phyloP scores from a whole-genome alignment of 2,113 vertebrate species.

The Apus apus region DNA sequence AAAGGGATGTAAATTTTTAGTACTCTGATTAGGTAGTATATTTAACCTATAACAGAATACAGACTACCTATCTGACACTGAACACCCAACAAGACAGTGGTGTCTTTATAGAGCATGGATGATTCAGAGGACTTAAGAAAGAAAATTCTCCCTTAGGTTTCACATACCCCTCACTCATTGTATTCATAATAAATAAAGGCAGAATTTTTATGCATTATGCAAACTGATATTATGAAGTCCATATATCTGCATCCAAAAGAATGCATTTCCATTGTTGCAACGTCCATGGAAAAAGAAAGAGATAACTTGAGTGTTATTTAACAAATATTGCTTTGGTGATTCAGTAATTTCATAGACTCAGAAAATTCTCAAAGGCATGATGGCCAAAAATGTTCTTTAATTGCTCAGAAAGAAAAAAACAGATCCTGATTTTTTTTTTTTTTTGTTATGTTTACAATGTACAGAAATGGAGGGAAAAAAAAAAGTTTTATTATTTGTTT shows the following conservation, averaged over 20 bases:
- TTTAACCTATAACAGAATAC: neutral
- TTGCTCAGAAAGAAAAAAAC: neutral
- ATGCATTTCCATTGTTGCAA: neutral
- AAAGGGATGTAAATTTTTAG: neutral
- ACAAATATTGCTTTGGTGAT: neutral
- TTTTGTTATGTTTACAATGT: neutral
- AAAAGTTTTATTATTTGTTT: neutral
- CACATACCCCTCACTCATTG: neutral
- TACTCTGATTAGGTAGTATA: neutral
- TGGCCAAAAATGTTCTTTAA: no score
- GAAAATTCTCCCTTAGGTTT: neutral
- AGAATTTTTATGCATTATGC: neutral
- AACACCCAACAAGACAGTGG: neutral
- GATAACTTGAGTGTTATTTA: neutral
- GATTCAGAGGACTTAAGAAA: neutral
- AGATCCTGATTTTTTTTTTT: neutral
- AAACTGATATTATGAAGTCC: neutral
- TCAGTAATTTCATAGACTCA: neutral
- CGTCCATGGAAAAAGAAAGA: neutral
- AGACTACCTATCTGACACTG: neutral
- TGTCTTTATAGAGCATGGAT: neutral
- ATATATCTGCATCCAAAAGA: neutral
- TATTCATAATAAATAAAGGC: neutral
- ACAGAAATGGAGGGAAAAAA: neutral
- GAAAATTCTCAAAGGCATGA: neutral